A percentile compares a stretch with the other conserved stretches of the same genome.
phyloP scores from a whole-genome alignment of 2,113 vertebrate species.

The Calyptomena viridis region DNA sequence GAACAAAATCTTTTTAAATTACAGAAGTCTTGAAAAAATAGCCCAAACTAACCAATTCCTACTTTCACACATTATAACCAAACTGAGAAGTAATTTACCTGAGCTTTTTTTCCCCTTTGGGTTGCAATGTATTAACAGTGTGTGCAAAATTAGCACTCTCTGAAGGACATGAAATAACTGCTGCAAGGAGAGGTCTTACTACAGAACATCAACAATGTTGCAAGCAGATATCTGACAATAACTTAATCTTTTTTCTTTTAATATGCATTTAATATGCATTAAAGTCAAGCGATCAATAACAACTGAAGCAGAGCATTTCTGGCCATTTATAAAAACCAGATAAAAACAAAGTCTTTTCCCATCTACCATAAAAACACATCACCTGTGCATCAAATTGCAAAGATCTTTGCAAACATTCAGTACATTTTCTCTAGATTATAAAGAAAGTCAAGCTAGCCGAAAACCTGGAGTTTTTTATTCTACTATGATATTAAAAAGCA shows the following conservation, averaged over 20 bases:
- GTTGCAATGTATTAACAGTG: neutral
- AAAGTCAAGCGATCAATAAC: too few relatives aligned
- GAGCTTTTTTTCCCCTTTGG: neutral
- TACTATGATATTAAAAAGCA: neutral
- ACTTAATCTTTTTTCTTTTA: neutral
- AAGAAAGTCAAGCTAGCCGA: neutral
- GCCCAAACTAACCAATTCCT: neutral
- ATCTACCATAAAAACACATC: neutral
- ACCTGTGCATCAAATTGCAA: neutral
- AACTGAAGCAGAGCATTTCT: neutral
- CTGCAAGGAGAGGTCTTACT: neutral
- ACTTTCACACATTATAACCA: neutral
- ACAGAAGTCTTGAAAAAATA: neutral
- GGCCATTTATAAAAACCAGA: neutral
- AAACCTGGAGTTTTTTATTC: neutral
- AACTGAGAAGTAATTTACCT: neutral
- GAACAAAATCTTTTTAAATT: neutral
- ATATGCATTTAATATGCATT: neutral
- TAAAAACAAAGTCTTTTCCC: neutral
- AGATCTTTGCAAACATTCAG: neutral
- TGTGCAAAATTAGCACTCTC: neutral
- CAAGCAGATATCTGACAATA: neutral
- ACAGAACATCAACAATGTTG: neutral
- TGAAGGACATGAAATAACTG: neutral
- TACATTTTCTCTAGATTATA: neutral